These are phyloP conservation scores for Epinephelus moara DNA, from an alignment of 2,113 vertebrate species.

Conservation along the genomic window DNA sequence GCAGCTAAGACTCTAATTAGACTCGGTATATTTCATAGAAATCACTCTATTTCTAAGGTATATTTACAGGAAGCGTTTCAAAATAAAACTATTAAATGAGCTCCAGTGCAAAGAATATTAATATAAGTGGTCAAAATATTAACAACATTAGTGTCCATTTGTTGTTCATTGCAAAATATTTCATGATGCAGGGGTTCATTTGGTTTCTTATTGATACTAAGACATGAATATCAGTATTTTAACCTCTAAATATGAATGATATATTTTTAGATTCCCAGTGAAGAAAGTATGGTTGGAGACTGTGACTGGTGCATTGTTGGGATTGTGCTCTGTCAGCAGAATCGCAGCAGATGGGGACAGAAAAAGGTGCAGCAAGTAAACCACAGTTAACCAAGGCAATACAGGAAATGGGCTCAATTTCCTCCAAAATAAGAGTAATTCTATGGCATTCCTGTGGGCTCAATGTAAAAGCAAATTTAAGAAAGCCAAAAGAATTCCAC, in stretches of 20 bases:
- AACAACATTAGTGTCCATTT: neutral
- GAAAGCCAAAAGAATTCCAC: no score
- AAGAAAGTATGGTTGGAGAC: neutral
- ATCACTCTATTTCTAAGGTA: no score
- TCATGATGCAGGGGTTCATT: neutral
- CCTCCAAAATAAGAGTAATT: slow-evolving; percentile 31
- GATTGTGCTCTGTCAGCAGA: slow-evolving; percentile 50
- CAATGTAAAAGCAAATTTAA: neutral
- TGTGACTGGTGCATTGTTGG: slow-evolving; percentile 39
- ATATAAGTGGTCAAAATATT: neutral
- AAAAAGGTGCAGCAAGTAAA: neutral
- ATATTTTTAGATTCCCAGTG: no score
- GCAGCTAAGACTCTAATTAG: neutral
- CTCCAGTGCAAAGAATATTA: neutral
- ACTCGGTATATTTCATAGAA: no score
- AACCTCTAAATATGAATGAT: neutral
- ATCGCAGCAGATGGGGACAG: slow-evolving; percentile 15
- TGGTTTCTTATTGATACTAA: neutral
- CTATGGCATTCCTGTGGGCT: neutral
- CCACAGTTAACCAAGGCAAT: fast-evolving
- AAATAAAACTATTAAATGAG: neutral
- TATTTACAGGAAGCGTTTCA: neutral
- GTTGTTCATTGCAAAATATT: neutral
- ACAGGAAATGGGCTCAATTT: neutral
- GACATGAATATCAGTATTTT: neutral